Conservation (phyloP, 2,113 vertebrate species). For the Ammospiza nelsoni region DNA sequence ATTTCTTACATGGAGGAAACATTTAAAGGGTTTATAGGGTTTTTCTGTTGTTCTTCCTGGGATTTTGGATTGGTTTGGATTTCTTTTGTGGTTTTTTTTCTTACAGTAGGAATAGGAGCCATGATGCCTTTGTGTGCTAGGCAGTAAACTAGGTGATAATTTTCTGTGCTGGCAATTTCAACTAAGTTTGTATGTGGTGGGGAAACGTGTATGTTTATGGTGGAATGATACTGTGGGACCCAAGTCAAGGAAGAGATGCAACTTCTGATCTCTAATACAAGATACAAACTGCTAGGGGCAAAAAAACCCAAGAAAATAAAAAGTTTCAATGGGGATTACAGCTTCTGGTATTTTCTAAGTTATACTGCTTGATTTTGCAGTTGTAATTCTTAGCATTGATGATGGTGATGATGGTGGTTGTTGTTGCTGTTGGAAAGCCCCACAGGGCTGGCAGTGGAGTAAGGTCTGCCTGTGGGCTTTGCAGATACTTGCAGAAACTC, state of each 20-base stretch:
- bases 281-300: neutral
- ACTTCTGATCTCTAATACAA: neutral
- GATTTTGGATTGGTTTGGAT: neutral
- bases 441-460: accelerated
- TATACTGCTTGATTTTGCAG: neutral
- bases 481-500: neutral
- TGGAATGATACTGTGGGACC: neutral
- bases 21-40: neutral
- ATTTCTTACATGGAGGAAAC: neutral
- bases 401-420: too few species aligned
- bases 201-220: neutral
- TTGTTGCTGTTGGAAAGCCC: neutral
- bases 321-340: neutral
- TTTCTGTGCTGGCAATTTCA: neutral
- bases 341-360: neutral
- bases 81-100: neutral
- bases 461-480: neutral
- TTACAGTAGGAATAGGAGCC: neutral
- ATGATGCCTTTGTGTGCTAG: neutral
- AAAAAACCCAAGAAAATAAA: neutral
- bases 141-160: neutral
- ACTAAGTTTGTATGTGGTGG: accelerated
- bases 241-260: neutral
- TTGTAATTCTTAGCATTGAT: neutral
- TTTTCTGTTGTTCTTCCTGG: neutral